phyloP scores from a whole-genome alignment of 2,797 vertebrate genomes.

The Bovichtus variegatus region DNA sequence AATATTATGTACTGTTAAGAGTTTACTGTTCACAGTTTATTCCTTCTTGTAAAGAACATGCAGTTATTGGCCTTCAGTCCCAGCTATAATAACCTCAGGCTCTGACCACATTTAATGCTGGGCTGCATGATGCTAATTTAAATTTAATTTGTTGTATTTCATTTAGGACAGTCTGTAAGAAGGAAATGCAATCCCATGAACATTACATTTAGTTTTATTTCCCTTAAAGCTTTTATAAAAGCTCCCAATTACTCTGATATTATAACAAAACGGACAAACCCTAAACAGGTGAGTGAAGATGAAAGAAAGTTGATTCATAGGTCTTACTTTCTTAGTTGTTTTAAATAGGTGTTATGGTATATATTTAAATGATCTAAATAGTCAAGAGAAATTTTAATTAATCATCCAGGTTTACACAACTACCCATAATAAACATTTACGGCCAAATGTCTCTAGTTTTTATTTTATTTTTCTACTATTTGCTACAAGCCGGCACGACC shows the following conservation, averaged over 20 bases:
- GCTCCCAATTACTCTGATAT: not conserved
- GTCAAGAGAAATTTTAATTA: not conserved
- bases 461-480: not conserved
- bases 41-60: not conserved
- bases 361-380: not conserved
- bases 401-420: not conserved
- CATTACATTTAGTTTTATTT: constrained; percentile 19
- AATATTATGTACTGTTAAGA: constrained; percentile 19
- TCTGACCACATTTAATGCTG: constrained; percentile 1
- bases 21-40: not conserved
- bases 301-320: not conserved
- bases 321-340: not conserved
- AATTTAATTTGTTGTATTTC: constrained; percentile 22
- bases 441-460: not conserved
- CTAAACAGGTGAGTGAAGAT: not conserved
- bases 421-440: not conserved
- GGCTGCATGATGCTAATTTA: constrained; percentile 19
- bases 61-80: constrained; percentile 4
- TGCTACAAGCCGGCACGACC: not conserved
- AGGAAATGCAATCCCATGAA: constrained; percentile 6
- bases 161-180: not conserved
- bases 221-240: constrained; percentile 21
- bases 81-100: not conserved
- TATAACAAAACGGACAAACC: not conserved
- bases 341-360: not conserved